These are phyloP conservation scores for Dorcus hopei DNA, from an alignment of 2,888 invertebrate genomes.

Conservation along the genomic window DNA sequence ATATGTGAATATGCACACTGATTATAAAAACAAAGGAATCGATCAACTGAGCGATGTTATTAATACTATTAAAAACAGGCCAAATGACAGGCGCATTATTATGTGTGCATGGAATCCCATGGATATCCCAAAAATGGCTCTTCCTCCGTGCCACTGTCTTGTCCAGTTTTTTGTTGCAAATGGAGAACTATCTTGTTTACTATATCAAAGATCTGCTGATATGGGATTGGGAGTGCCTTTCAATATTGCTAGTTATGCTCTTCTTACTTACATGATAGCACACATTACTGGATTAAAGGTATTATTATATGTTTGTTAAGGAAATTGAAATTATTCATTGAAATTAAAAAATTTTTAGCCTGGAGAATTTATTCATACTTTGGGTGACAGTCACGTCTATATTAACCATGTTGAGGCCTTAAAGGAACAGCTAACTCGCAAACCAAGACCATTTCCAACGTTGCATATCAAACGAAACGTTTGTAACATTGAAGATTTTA, in stretches of 20 bases:
- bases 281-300: slow-evolving; percentile 85
- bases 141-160: slow-evolving; percentile 94
- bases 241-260: slow-evolving; percentile 93
- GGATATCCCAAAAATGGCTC: slow-evolving; percentile 84
- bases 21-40: slow-evolving; percentile 77
- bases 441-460: slow-evolving; percentile 78
- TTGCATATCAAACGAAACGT: slow-evolving; percentile 72
- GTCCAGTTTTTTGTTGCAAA: slow-evolving; percentile 88
- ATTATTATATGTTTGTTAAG: slow-evolving; percentile 22
- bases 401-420: slow-evolving; percentile 82
- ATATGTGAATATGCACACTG: slow-evolving; percentile 71
- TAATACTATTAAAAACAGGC: slow-evolving; percentile 71
- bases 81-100: slow-evolving; percentile 84
- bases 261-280: slow-evolving; percentile 93
- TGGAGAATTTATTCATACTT: slow-evolving; percentile 89
- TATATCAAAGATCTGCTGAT: slow-evolving; percentile 95
- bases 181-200: slow-evolving; percentile 80
- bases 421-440: slow-evolving; percentile 72
- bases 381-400: slow-evolving; percentile 95
- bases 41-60: slow-evolving; percentile 86
- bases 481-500: slow-evolving; percentile 79
- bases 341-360: slow-evolving; percentile 53
- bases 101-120: slow-evolving; percentile 93
- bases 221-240: slow-evolving; percentile 97
- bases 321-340: background rate